phyloP scores from a whole-genome alignment of 2,888 invertebrate genomes.

The Lomographa bimaculata region DNA sequence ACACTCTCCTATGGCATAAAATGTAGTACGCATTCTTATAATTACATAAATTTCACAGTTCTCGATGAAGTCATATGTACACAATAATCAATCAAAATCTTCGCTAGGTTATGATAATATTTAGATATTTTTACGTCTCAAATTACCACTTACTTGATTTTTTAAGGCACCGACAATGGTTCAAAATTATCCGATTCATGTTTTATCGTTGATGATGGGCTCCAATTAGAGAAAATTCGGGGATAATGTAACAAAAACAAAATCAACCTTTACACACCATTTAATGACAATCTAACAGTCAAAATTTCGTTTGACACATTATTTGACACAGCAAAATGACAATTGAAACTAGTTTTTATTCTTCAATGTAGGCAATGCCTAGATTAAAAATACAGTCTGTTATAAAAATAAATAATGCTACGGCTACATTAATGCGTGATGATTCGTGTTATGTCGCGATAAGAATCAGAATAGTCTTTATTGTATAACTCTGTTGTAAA shows the following conservation, averaged over 20 bases:
- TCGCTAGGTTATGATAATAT: slow-evolving; percentile 50
- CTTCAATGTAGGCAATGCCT: too few species aligned
- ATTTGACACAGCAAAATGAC: too few species aligned
- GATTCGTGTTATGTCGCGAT: too few species aligned
- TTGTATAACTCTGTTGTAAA: too few species aligned
- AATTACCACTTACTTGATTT: slow-evolving; percentile 64
- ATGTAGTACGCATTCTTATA: too few species aligned
- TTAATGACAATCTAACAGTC: slow-evolving; percentile 46
- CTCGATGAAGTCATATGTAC: slow-evolving; percentile 49
- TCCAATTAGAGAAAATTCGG: slow-evolving; percentile 48
- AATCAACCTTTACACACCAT: slow-evolving; percentile 76
- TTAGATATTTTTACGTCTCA: not conserved
- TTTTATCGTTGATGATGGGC: slow-evolving; percentile 44
- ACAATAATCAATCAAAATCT: slow-evolving; percentile 61
- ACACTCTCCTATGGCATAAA: too few species aligned
- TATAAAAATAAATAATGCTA: too few species aligned
- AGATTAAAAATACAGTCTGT: too few species aligned
- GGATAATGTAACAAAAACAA: slow-evolving; percentile 73
- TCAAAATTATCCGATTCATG: slow-evolving; percentile 72
- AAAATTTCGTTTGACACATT: slow-evolving; percentile 1
- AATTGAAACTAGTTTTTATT: too few species aligned
- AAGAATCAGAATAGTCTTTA: too few species aligned
- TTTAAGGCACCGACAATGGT: slow-evolving; percentile 65
- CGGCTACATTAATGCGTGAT: too few species aligned
- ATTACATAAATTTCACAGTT: slow-evolving; percentile 42